phyloP scores from a whole-genome alignment of 2,797 vertebrate genomes.

The Poeciliopsis turneri region DNA sequence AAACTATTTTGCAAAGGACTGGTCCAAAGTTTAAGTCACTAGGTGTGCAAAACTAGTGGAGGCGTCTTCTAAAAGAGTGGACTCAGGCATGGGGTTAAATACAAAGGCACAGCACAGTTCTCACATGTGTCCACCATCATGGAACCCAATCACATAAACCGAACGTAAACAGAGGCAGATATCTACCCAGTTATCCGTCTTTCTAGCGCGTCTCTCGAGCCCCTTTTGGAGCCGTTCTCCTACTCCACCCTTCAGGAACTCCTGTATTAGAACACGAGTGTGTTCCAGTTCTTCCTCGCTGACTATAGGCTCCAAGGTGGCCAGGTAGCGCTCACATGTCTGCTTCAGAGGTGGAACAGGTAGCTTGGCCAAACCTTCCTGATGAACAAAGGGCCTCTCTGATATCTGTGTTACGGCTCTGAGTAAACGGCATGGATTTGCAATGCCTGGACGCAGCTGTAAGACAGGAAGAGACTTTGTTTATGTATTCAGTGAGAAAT shows the following conservation, averaged over 20 bases:
- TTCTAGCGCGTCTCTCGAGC: constrained; percentile 89
- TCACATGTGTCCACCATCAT: background rate
- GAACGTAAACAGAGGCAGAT: constrained; percentile 18
- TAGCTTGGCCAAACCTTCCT: constrained; percentile 87
- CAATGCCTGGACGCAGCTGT: constrained; percentile 72
- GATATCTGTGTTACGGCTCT: constrained; percentile 79
- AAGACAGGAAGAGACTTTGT: constrained; percentile 15
- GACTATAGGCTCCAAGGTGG: constrained; percentile 88
- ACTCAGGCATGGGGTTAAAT: background rate
- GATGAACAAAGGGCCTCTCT: constrained; percentile 83
- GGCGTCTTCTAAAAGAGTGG: background rate
- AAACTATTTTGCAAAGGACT: background rate
- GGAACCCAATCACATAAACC: background rate
- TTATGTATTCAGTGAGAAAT: background rate
- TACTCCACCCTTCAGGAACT: constrained; percentile 89
- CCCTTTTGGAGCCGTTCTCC: constrained; percentile 94
- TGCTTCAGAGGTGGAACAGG: constrained; percentile 91
- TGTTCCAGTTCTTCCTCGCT: constrained; percentile 89
- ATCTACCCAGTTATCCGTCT: constrained; percentile 95
- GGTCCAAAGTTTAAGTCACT: background rate
- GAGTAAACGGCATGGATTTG: constrained; percentile 80
- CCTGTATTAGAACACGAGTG: constrained; percentile 85
- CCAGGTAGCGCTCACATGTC: constrained; percentile 89
- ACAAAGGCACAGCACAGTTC: background rate
- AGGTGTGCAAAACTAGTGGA: background rate